These are phyloP conservation scores for Dallia pectoralis DNA, from an alignment of 2,797 vertebrate genomes.

Conservation along the genomic window DNA sequence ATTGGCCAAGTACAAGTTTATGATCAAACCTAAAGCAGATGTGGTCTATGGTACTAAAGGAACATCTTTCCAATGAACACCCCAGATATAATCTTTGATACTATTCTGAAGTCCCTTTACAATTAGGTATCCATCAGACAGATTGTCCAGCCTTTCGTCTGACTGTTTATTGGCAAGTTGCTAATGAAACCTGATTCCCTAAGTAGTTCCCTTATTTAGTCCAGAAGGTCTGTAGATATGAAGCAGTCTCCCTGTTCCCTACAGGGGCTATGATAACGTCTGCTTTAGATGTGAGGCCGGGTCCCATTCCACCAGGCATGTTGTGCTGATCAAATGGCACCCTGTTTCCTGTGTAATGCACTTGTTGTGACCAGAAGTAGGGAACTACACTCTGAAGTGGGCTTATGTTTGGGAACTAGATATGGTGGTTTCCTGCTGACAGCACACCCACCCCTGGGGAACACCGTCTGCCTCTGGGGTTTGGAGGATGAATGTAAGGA, in stretches of 20 bases:
- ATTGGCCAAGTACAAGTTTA: neutral
- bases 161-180: constrained; percentile 5
- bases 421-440: constrained; percentile 42
- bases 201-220: neutral
- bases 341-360: too few species aligned
- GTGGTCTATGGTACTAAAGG: constrained; percentile 4
- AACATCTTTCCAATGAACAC: constrained; percentile 11
- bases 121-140: neutral
- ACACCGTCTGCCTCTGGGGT: constrained; percentile 43
- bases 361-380: too few species aligned
- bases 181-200: neutral
- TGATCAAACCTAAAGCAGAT: constrained; percentile 12
- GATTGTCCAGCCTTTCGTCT: neutral
- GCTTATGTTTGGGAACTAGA: constrained; percentile 21
- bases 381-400: too few species aligned
- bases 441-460: constrained; percentile 48
- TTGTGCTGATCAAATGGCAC: too few species aligned
- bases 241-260: constrained; percentile 1
- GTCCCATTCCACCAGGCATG: neutral
- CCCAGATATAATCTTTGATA: constrained; percentile 1
- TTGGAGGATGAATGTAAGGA: constrained; percentile 15
- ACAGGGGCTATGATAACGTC: constrained; percentile 26
- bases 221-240: too few species aligned
- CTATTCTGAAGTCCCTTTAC: constrained; percentile 4
- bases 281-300: constrained; percentile 33